phyloP scores from a whole-genome alignment of 2,888 invertebrate species.

The Morpho helenor region DNA sequence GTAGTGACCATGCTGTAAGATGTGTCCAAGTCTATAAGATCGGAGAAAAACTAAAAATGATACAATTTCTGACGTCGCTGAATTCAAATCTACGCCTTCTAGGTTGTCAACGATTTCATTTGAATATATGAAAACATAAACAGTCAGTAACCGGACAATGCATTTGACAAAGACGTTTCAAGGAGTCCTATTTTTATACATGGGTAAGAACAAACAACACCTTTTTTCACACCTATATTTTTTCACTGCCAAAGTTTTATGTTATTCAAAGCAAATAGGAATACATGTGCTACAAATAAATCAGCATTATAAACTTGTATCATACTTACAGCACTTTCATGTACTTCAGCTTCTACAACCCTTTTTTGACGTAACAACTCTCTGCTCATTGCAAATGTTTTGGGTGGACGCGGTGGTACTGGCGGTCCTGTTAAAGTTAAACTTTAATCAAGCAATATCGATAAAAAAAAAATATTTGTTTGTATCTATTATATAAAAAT shows the following conservation, averaged over 20 bases:
- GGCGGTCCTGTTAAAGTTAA: constrained; percentile 59
- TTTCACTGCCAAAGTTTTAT: too few relatives aligned
- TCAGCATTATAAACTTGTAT: not conserved
- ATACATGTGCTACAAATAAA: not conserved
- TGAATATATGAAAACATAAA: constrained; percentile 4
- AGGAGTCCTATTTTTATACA: not conserved
- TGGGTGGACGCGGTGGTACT: constrained; percentile 88
- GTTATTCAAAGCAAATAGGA: not conserved
- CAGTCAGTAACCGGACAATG: not conserved
- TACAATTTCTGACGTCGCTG: not conserved
- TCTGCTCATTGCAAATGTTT: constrained; percentile 79
- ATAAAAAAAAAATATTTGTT: too few relatives aligned
- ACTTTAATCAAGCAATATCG: not conserved
- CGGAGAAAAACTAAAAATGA: too few relatives aligned
- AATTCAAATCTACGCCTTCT: constrained; percentile 2
- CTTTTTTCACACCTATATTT: too few relatives aligned
- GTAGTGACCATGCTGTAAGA: too few relatives aligned
- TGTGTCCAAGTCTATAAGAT: too few relatives aligned
- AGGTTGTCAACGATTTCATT: constrained; percentile 3
- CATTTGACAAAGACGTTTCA: not conserved
- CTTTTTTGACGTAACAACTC: constrained; percentile 41
- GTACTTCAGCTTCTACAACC: constrained; percentile 46
- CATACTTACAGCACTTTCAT: constrained; percentile 46
- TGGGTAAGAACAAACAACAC: too few relatives aligned
- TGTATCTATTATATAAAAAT: not conserved